Percentiles rank a stretch among this genome's conserved stretches.
phyloP scores from a whole-genome alignment of 2,113 vertebrate species.

The Cavia porcellus region DNA sequence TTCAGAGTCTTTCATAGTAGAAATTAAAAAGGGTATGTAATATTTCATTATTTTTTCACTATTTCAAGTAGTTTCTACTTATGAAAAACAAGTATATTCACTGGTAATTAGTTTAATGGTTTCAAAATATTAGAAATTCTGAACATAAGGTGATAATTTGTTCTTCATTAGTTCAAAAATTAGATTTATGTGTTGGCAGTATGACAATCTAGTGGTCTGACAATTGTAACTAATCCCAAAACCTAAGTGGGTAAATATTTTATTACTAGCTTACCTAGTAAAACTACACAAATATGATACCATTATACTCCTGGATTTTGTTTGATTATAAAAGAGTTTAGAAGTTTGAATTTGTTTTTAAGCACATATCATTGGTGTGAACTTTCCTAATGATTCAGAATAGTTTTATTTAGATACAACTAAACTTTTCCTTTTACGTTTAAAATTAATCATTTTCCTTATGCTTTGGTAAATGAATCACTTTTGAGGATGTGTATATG shows the following conservation, averaged over 20 bases:
- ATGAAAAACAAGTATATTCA: neutral
- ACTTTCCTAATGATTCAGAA: neutral
- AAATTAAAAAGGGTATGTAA: neutral
- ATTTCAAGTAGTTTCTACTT: neutral
- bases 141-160: neutral
- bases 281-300: neutral
- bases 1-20: neutral
- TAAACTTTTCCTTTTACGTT: neutral
- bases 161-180: conserved; percentile 37
- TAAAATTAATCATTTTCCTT: neutral
- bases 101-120: neutral
- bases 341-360: neutral
- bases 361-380: neutral
- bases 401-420: neutral
- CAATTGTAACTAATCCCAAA: neutral
- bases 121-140: neutral
- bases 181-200: neutral
- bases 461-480: neutral
- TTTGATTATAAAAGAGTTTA: conserved; percentile 12
- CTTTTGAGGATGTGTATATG: neutral
- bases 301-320: neutral
- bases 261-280: neutral
- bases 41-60: neutral
- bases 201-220: neutral
- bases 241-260: neutral